phyloP scores from a whole-genome alignment of 2,797 vertebrate species.

The Balearica regulorum region DNA sequence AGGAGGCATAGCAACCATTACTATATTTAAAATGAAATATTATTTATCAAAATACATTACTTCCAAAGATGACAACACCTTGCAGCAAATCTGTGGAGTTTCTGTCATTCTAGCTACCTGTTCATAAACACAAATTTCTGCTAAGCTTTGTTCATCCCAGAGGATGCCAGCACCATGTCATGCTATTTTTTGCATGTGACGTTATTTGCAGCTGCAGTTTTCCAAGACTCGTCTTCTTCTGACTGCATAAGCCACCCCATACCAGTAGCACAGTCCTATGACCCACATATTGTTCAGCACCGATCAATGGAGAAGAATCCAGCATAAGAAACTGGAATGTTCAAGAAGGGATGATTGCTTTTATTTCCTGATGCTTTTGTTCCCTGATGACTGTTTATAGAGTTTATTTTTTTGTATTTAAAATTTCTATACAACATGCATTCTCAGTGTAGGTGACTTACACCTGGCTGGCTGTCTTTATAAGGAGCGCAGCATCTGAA shows the following conservation, averaged over 20 bases:
- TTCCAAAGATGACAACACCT: background rate
- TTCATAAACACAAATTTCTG: background rate
- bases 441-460: background rate
- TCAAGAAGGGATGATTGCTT: background rate
- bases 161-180: background rate
- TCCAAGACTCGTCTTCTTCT: background rate
- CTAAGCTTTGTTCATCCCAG: background rate
- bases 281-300: background rate
- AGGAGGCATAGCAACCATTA: constrained; percentile 49
- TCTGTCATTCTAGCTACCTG: constrained; percentile 6
- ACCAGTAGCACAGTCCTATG: background rate
- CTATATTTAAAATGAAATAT: constrained; percentile 55
- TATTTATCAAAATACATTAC: constrained; percentile 23
- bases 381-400: background rate
- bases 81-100: background rate
- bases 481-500: background rate
- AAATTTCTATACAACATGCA: background rate
- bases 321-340: background rate
- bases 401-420: background rate
- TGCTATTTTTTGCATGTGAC: background rate
- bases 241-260: background rate
- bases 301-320: background rate
- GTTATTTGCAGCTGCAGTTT: background rate
- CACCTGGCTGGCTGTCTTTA: background rate
- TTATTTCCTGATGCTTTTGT: background rate